Evolutionary conservation across 2,797 vertebrate species (phyloP), one percentile per base, ranked within the genome.

Genomic region (Lerista edwardsae): DNA sequence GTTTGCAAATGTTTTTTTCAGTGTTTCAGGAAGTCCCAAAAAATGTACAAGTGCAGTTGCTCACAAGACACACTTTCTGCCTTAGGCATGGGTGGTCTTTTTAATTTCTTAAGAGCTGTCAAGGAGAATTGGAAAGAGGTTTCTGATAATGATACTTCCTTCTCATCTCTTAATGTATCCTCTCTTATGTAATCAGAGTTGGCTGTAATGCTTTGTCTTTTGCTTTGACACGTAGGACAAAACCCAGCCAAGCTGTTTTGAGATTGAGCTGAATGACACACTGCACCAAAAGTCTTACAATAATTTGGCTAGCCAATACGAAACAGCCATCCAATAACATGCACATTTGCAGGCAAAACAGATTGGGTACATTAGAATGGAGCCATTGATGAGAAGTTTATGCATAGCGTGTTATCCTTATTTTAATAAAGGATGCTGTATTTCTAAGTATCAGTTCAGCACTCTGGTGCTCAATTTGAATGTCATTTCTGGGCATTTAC

Each of bases 251-350:
- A 21, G 2, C 59, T 86, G 29, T 3, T 72, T 74, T 84, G 47
- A 6, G 4, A 73, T 89, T 90, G 47, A 82, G 29, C 29, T 84
- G 44, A 87, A 62, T 0, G 1, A 1, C 21, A 23, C 21, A 15
- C 0, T 79, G 19, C 85, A 85, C 27, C 51, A 23, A 75, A 86
- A 87, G 31, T 83, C 39, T 88, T 91, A 72, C 67, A 84, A 76
- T 85, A 80, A 73, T 10, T 72, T 88, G 78, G 2, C 10, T 62
- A 71, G 65, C 68, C 47, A 57, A 34, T 21, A 84, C 89, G 90
- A 82, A 85, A 27, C 2, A 77, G 29, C 39, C 83, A 0, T 0
- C 39, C 0, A 6, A 34, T 75, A 75, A 62, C 87, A 69, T 84
- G 15, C 47, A 57, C 55, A 17, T 21, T 88, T 69, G 88, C 57